Base-by-base conservation (phyloP, 2,888 invertebrate genomes). In the Hybos culiciformis region DNA sequence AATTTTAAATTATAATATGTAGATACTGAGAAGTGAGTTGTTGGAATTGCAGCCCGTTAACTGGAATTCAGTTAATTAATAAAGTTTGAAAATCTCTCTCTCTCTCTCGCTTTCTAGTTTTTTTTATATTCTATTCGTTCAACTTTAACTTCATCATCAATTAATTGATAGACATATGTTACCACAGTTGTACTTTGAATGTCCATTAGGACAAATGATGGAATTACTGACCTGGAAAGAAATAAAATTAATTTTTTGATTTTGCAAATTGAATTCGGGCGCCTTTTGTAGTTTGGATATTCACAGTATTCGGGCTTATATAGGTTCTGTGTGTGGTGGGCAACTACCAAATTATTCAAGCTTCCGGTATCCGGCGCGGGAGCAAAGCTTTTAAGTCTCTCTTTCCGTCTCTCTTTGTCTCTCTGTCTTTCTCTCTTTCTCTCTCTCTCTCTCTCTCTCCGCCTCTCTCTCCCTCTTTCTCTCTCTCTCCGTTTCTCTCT, bases 131-230 rank as follows among this genome's bases (percentile, higher is more conserved):
- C 96, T 58, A 96, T 94, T 64, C 94, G 76, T 63, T 97, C 96
- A 3, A 98, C 97, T 72, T 97, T 97, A n/a, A 98, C 97, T 63
- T 98, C 96, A 56, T 96, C 94, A 4, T 90, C 91, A 37, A 94
- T 81, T 39, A 98, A 73, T 62, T 97, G 94, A 70, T 99, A 99
- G 3, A 98, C 92, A 59, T 99, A 99, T 1, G 94, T 94, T 9
- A 96, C 93, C 17, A 98, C 94, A 3, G 92, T 93, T 1, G 92
- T 83, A 58, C 93, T 91, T 68, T 98, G 97, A 53, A 99, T 97
- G 66, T 99, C 98, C 86, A 99, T 91, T 43, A 99, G 71, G 2
- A 97, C 96, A 67, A 99, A 99, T 1, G 97, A 97, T 39, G 98
- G 94, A 41, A 82, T 87, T 21, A 93, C 79, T 42, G 78, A 75